phyloP scores from a whole-genome alignment of 2,797 vertebrate species.

The Neoniphon sammara region DNA sequence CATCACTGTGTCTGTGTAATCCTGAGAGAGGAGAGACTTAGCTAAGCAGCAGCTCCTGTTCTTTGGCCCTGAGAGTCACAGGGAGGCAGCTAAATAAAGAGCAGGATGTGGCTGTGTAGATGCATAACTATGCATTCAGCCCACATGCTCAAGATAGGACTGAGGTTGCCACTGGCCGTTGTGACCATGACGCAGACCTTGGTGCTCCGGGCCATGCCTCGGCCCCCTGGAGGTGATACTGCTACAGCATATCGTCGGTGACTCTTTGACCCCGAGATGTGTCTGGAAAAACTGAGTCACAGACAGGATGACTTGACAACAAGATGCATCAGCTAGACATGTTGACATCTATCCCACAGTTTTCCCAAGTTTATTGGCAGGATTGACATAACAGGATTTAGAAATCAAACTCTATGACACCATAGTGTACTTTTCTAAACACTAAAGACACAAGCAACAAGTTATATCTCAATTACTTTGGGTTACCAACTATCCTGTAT shows the following conservation, averaged over 20 bases:
- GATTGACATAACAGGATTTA: background rate
- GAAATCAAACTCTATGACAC: background rate
- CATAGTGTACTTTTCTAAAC: background rate
- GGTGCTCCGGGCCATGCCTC: slow-evolving; percentile 21
- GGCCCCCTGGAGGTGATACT: slow-evolving; percentile 40
- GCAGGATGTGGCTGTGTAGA: slow-evolving; percentile 62
- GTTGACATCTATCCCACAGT: background rate
- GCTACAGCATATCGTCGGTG: background rate
- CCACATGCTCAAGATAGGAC: slow-evolving; percentile 71
- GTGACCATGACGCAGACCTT: slow-evolving; percentile 59
- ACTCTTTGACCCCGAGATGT: slow-evolving; percentile 39
- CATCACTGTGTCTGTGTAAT: slow-evolving; percentile 40
- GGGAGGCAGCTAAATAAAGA: slow-evolving; percentile 73
- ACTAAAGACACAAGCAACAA: background rate
- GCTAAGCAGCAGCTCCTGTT: slow-evolving; percentile 30
- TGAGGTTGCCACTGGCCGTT: slow-evolving; percentile 34
- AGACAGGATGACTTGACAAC: slow-evolving; percentile 4
- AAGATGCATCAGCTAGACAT: background rate
- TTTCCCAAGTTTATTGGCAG: background rate
- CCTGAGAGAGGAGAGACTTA: slow-evolving; percentile 39
- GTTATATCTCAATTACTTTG: background rate
- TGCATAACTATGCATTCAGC: slow-evolving; percentile 72
- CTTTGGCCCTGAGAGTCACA: slow-evolving; percentile 31
- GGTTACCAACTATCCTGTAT: no score
- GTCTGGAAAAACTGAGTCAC: slow-evolving; percentile 30